phyloP scores from a whole-genome alignment of 2,797 vertebrate species.

The Oreortyx pictus region DNA sequence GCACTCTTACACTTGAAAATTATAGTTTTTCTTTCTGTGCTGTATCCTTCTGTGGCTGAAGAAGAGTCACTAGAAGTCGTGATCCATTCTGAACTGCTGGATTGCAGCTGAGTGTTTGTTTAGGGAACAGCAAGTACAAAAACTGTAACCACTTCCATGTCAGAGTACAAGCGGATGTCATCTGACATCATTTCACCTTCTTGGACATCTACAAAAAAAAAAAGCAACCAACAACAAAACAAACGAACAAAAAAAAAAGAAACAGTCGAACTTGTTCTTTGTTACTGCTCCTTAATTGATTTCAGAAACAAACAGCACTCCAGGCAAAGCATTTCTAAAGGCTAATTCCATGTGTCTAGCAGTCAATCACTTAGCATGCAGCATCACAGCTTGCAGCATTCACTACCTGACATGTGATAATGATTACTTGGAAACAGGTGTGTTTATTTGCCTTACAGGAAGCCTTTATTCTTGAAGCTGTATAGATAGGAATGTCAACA shows the following conservation, averaged over 20 bases:
- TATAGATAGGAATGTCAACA: background rate
- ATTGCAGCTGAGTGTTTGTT: background rate
- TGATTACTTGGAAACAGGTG: background rate
- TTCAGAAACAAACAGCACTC: background rate
- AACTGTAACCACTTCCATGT: background rate
- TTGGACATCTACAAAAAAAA: background rate
- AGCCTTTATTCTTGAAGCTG: background rate
- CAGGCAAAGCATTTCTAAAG: background rate
- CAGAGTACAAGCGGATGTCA: background rate
- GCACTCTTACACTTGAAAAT: background rate
- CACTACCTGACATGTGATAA: background rate
- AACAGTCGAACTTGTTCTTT: background rate
- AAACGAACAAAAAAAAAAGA: background rate
- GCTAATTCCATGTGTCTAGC: background rate
- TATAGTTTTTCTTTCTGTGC: background rate
- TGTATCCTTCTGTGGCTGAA: background rate
- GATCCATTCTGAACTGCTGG: background rate
- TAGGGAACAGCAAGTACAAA: background rate
- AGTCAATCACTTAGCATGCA: background rate
- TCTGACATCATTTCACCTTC: background rate
- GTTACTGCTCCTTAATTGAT: background rate
- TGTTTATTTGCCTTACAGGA: background rate
- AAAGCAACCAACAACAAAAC: no score
- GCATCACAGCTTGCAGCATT: background rate
- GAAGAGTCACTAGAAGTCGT: background rate